Conservation (phyloP, 2,113 vertebrate genomes). For the Brienomyrus brachyistius region DNA sequence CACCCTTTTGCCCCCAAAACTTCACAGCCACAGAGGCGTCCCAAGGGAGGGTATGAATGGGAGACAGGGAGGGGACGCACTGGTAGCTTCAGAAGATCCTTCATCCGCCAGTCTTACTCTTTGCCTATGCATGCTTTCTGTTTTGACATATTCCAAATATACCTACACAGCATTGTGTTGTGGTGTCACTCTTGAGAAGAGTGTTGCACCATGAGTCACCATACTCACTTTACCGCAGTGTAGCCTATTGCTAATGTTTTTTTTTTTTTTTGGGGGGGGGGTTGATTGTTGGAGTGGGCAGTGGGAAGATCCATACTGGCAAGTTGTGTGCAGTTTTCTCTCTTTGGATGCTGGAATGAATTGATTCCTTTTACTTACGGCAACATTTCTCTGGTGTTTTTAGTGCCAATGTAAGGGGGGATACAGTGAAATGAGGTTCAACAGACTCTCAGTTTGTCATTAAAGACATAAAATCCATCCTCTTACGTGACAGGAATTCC, state of each 20-base stretch:
- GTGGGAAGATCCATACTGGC: background rate
- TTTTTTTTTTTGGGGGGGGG: background rate
- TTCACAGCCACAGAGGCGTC: background rate
- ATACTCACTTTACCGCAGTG: background rate
- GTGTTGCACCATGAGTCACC: background rate
- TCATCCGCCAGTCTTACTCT: background rate
- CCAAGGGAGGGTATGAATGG: background rate
- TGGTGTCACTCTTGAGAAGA: background rate
- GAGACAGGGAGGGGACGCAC: background rate
- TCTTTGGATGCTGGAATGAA: background rate
- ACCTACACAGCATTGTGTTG: background rate
- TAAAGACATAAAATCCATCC: background rate
- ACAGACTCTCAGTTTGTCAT: background rate
- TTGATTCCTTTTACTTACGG: background rate
- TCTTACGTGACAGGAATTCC: background rate
- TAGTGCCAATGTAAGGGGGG: background rate
- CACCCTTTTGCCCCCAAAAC: background rate
- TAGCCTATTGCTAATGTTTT: background rate
- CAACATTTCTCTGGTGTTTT: background rate
- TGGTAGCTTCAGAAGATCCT: background rate
- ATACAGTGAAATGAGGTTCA: background rate
- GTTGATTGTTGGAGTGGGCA: background rate
- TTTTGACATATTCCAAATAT: background rate
- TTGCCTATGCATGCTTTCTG: background rate
- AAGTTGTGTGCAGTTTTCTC: background rate